Base-by-base conservation (phyloP, 2,888 invertebrate species). In the Lasioglossum vierecki region DNA sequence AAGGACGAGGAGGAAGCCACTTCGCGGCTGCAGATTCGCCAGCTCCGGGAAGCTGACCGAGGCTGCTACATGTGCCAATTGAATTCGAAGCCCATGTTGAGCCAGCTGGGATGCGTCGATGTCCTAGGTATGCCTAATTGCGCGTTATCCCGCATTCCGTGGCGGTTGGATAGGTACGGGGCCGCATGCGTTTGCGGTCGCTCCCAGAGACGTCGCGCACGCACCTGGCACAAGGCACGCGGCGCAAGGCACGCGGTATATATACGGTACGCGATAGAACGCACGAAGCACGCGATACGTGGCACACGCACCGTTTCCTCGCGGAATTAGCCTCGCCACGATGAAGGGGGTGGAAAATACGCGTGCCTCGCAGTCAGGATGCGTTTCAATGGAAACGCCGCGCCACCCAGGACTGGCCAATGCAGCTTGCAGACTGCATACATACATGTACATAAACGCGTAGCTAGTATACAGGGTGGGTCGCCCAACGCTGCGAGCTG, bases 51-150 rank as follows among this genome's bases (percentile, higher is more conserved):
- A 89, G 96, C 97, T 77, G 97, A 97, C 94, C 96, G 97, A 83
- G 97, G 97, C 13, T 97, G 97, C 92, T 97, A 97, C 95, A 97
- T 97, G 97, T 97, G 97, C 93, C 97, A 97, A 95, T 97, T 97
- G 89, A 97, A 97, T 94, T 97, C 97, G 4, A 96, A 96, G 87
- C 96, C 97, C 81, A 97, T 97, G 97, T 97, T 97, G 95, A 97
- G 97, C 92, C 97, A 97, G 94, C 96, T 97, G 80, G 97, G 97
- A 79, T 97, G 97, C 94, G 96, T 97, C 79, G 97, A 97, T 95
- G 97, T 97, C 41, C 96, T 97, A 94, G 97, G 97, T 97, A 95
- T 93, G 93, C 92, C 91, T 93, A 93, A 94, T 94, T 94, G 92
- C 91, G 83, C 88, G 88, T 89, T 91, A 88, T 84, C 79, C 82